phyloP scores from a whole-genome alignment of 2,888 invertebrate species.

The Ormyrus nitidulus region DNA sequence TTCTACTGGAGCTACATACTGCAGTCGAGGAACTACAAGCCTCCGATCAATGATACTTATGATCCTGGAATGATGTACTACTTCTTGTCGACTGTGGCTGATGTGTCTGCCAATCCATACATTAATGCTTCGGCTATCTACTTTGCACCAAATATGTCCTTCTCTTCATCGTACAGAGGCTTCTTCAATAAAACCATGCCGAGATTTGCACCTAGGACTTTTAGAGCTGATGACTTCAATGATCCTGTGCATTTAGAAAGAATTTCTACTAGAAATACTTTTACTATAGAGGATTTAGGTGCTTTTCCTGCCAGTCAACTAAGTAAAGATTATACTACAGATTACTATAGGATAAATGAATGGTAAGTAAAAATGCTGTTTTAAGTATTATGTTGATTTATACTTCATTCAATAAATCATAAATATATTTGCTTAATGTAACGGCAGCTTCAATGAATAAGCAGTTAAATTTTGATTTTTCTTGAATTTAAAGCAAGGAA shows the following conservation, averaged over 20 bases:
- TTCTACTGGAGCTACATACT: constrained; percentile 97
- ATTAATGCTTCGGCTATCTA: constrained; percentile 96
- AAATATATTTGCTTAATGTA: too few relatives aligned
- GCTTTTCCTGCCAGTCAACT: constrained; percentile 87
- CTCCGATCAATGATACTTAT: constrained; percentile 93
- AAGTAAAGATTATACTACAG: constrained; percentile 92
- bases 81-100: constrained; percentile 95
- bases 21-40: constrained; percentile 92
- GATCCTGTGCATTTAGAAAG: constrained; percentile 96
- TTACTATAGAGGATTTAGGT: constrained; percentile 90
- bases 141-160: constrained; percentile 95
- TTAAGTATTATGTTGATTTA: too few relatives aligned
- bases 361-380: constrained; percentile 78
- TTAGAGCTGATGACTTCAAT: constrained; percentile 93
- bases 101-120: constrained; percentile 93
- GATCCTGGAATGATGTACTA: constrained; percentile 99
- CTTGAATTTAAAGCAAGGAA: too few relatives aligned
- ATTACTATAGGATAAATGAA: constrained; percentile 93
- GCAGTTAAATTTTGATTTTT: too few relatives aligned
- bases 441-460: too few relatives aligned
- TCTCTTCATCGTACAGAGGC: constrained; percentile 94
- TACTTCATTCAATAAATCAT: too few relatives aligned
- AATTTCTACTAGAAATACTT: constrained; percentile 96
- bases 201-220: constrained; percentile 95
- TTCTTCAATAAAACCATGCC: constrained; percentile 98